Evolutionary conservation across 2,113 vertebrate genomes (phyloP), one percentile per base, ranked within the genome.

Genomic region (Himantopus leucocephalus): DNA sequence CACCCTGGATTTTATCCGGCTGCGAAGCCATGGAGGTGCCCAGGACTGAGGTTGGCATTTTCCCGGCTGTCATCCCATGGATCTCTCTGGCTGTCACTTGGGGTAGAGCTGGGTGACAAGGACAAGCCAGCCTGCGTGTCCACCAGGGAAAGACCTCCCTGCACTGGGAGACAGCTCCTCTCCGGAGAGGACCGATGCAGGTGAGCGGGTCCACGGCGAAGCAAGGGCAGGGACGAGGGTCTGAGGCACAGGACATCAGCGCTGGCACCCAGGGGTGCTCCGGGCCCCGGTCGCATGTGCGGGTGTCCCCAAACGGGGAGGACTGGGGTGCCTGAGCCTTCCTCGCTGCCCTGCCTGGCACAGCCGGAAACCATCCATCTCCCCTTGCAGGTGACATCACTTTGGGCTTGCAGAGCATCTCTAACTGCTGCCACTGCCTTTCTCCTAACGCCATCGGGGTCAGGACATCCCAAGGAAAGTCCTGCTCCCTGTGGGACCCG

Each of bases 211-310:
- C 30, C 18, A 81, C 9, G 29, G 66, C 24, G 6, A 39, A 27
- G 29, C 34, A 12, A 47, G 37, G 63, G 55, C 74, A 35, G 66
- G 81, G 52, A 35, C 1, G 10, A 64, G 81, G 59, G 74, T 13
- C 22, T 2, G 1, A 26, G 26, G 62, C 1, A 32, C 4, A 6
- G 62, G 68, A 26, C 6, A 8, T 5, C 0, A 3, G 39, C 9
- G 2, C 24, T 11, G 58, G 32, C 68, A 87, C 60, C 63, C 35
- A 16, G 4, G 34, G 74, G 12, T 26, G 71, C 62, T 30, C 27
- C 56, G 14, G 52, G 48, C 15, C 37, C 62, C 1, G 2, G 24
- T 37, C 26, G 35, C n/a, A 15, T 0, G 0, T 1, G 30, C 17
- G 5, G 24, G 45, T n/a, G 50, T 23, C 55, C 48, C 41, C 53